These are phyloP conservation scores for Mus caroli DNA, from an alignment of 2,797 vertebrate species.

Conservation along the genomic window DNA sequence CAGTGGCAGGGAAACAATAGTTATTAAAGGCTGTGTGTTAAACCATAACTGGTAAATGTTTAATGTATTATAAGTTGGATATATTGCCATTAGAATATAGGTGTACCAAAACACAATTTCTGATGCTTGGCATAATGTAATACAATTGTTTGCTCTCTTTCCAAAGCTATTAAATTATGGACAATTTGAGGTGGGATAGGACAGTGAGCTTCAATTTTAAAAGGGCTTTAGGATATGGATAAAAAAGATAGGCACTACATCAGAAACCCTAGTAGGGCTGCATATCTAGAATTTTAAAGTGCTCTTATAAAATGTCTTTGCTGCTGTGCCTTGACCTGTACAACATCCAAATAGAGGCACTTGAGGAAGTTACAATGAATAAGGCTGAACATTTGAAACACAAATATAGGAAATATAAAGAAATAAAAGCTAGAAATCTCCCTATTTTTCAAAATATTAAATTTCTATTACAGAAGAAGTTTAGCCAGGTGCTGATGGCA, in stretches of 20 bases:
- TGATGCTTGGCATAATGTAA: not conserved
- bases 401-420: not conserved
- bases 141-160: not conserved
- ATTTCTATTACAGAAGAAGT: not conserved
- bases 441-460: not conserved
- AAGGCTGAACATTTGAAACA: not conserved
- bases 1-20: not conserved
- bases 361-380: not conserved
- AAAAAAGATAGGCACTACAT: constrained; percentile 39
- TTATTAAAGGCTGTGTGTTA: not conserved
- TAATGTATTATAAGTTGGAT: constrained; percentile 38
- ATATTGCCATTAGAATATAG: constrained; percentile 30
- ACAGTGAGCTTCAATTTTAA: not conserved
- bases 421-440: not conserved
- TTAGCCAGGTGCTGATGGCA: not conserved
- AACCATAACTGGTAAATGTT: not conserved
- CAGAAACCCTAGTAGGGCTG: not conserved
- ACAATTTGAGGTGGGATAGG: not conserved
- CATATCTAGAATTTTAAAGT: not conserved
- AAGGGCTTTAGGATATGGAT: not conserved
- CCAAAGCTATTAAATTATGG: constrained; percentile 32
- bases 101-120: constrained; percentile 35
- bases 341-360: not conserved
- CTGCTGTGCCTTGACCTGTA: not conserved
- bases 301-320: not conserved